phyloP scores from a whole-genome alignment of 2,797 vertebrate genomes.

The Acipenser oxyrinchus region DNA sequence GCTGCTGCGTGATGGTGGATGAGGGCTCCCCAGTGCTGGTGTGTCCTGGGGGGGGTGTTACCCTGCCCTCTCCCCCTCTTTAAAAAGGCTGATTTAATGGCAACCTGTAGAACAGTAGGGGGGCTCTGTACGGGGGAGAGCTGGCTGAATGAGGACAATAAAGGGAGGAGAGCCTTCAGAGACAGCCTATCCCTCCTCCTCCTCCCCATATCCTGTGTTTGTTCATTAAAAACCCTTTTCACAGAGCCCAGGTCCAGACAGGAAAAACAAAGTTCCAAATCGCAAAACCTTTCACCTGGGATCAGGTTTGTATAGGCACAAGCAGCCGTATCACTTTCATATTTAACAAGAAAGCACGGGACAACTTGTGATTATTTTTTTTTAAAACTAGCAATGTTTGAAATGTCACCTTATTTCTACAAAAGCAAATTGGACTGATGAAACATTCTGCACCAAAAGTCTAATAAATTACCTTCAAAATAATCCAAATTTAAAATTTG shows the following conservation, averaged over 20 bases:
- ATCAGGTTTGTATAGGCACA: not conserved
- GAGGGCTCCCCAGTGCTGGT: no score
- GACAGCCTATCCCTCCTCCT: not conserved
- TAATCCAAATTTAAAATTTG: no score
- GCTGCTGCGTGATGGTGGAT: no score
- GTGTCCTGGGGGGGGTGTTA: not conserved
- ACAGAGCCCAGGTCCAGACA: slow-evolving; percentile 8
- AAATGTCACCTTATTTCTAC: no score
- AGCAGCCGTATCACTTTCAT: no score
- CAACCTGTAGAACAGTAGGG: slow-evolving; percentile 5
- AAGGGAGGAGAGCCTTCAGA: slow-evolving; percentile 15
- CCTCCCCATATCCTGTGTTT: slow-evolving; percentile 16
- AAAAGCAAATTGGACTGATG: no score
- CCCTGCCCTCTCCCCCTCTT: not conserved
- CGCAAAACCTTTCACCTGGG: slow-evolving; percentile 7
- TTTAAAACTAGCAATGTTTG: no score
- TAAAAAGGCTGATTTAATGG: slow-evolving; percentile 6
- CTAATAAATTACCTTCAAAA: no score
- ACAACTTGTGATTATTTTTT: no score
- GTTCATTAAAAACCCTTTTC: slow-evolving; percentile 14
- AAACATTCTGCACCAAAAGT: no score
- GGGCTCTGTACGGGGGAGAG: slow-evolving; percentile 1
- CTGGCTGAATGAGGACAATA: slow-evolving; percentile 13
- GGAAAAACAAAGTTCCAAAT: not conserved
- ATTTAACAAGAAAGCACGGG: no score